These are phyloP conservation scores for Dasysyrphus albostriatus DNA, from an alignment of 2,888 invertebrate species.

Conservation along the genomic window DNA sequence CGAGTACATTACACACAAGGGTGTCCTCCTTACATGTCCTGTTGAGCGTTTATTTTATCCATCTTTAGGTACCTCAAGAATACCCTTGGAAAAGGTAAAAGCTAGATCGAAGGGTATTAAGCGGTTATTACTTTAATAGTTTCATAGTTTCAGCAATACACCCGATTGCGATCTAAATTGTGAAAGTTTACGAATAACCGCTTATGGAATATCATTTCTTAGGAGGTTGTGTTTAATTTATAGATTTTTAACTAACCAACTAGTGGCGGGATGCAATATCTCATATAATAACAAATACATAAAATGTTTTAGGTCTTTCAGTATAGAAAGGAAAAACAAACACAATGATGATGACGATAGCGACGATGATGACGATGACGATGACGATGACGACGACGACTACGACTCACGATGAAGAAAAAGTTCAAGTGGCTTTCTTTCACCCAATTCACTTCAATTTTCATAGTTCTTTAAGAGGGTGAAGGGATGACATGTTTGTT, in stretches of 20 bases:
- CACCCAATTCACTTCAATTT: conserved; percentile 62
- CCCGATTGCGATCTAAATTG: conserved; percentile 65
- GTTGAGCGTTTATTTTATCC: conserved; percentile 4
- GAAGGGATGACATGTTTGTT: conserved; percentile 74
- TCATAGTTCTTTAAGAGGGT: conserved; percentile 61
- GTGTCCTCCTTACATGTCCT: conserved; percentile 4
- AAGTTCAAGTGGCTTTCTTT: conserved; percentile 65
- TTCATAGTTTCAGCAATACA: conserved; percentile 62
- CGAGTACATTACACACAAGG: conserved; percentile 3
- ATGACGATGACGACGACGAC: conserved; percentile 14
- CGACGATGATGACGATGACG: conserved; percentile 9
- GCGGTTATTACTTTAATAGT: conserved; percentile 64
- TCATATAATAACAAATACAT: conserved; percentile 1
- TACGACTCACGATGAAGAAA: background rate
- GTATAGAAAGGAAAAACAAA: conserved; percentile 35
- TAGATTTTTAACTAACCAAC: conserved; percentile 64
- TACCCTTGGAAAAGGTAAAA: conserved; percentile 55
- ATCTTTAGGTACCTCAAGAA: background rate
- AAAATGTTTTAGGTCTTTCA: conserved; percentile 26
- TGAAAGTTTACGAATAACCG: conserved; percentile 64
- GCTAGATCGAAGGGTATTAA: conserved; percentile 67
- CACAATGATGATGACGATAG: conserved; percentile 4
- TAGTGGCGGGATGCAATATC: conserved; percentile 32
- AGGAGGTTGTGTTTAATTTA: conserved; percentile 50
- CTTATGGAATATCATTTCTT: conserved; percentile 20